Conservation (phyloP, 2,888 invertebrate genomes). For the Panzeria rudis region DNA sequence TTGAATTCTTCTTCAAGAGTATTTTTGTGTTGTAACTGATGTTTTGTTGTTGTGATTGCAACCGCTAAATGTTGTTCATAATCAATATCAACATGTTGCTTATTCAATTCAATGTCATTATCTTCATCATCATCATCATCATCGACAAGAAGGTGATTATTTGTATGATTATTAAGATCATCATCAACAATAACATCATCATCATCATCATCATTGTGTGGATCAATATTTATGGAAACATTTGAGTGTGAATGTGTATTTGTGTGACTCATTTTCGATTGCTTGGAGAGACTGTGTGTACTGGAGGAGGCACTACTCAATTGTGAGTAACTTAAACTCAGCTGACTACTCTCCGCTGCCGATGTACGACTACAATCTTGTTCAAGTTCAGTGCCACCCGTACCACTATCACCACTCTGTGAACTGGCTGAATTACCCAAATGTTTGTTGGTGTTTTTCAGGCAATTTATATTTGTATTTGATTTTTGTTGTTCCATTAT, state of each 20-base stretch:
- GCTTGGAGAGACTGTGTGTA: slow-evolving; percentile 69
- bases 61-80: slow-evolving; percentile 43
- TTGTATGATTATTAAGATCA: slow-evolving; percentile 58
- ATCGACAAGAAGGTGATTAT: not conserved
- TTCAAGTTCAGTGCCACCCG: slow-evolving; percentile 81
- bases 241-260: slow-evolving; percentile 65
- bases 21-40: not conserved
- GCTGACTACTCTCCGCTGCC: slow-evolving; percentile 78
- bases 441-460: slow-evolving; percentile 57
- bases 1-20: slow-evolving; percentile 53
- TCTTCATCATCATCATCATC: slow-evolving; percentile 43
- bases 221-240: slow-evolving; percentile 54
- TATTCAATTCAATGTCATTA: slow-evolving; percentile 48
- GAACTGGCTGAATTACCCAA: slow-evolving; percentile 75
- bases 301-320: slow-evolving; percentile 78
- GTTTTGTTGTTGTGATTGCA: not conserved
- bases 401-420: slow-evolving; percentile 81
- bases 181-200: slow-evolving; percentile 9
- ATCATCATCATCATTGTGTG: not conserved
- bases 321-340: slow-evolving; percentile 80
- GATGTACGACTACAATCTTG: slow-evolving; percentile 78
- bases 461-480: slow-evolving; percentile 50
- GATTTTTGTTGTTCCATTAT: slow-evolving; percentile 71
- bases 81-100: slow-evolving; percentile 70
- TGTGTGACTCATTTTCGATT: slow-evolving; percentile 64